Evolutionary conservation across 2,113 vertebrate species (phyloP), one percentile per base, ranked within the genome.

Genomic region (Oncorhynchus kisutch): DNA sequence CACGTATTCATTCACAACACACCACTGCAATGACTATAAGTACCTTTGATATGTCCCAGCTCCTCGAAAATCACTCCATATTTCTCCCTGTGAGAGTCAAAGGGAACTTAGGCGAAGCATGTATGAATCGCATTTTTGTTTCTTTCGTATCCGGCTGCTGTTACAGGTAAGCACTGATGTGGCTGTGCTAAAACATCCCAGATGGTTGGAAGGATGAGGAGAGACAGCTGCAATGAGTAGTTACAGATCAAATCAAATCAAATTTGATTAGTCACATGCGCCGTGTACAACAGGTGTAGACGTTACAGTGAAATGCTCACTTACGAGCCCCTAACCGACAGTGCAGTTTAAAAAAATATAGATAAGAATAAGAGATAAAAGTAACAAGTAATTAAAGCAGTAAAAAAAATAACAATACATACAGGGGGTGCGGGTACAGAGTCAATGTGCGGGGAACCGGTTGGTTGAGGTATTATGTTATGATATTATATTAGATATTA

Each of bases 21-120:
- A 57, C 48, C 27, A 14, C 12, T 4, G n/a, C 6, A 8, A 39
- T 57, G 59, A 62, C 59, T 22, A 11, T 62, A 16, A 22, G n/a
- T 62, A n/a, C n/a, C n/a, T 29, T 45, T 62, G 81, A 72, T 80
- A 70, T 27, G 59, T 51, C n/a, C 65, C 65, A 60, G 65, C 34
- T 67, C 22, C 29, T 67, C 29, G 2, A 14, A 27, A 27, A 24
- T 62, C 59, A 62, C n/a, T 62, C 59, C 59, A 62, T 22, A 22
- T 62, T 22, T 62, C 59, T 62, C 59, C n/a, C 59, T 54, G 13
- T 62, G 20, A n/a, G 51, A 54, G 51, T 18, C 24, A 12, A 22
- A 64, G 60, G 3, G 24, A 25, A 24, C 60, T 22, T 64, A 16
- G 65, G 8, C 59, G 16, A 67, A 29, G 7, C 60, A 22, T 64